These are phyloP conservation scores for Passer montanus DNA, from an alignment of 2,113 vertebrate genomes.

Conservation along the genomic window DNA sequence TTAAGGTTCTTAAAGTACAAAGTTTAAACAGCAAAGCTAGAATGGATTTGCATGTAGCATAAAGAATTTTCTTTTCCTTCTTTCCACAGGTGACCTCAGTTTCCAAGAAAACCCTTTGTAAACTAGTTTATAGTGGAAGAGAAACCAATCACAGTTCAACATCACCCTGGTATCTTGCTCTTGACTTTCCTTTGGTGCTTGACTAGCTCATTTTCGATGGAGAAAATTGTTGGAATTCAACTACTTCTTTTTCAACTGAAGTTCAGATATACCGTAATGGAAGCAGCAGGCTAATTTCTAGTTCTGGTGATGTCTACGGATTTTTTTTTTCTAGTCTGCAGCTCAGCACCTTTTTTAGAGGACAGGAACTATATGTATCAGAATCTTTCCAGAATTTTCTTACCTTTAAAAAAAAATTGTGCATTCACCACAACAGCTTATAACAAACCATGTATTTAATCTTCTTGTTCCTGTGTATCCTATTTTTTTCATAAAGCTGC, in stretches of 20 bases:
- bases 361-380: neutral
- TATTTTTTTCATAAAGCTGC: neutral
- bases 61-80: neutral
- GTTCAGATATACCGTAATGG: neutral
- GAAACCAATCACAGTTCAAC: rapidly evolving
- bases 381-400: neutral
- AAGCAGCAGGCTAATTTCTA: neutral
- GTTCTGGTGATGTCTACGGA: neutral
- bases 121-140: neutral
- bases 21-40: neutral
- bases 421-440: neutral
- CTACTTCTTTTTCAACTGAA: neutral
- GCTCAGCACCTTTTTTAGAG: neutral
- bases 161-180: neutral
- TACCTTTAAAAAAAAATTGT: neutral
- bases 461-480: neutral
- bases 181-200: neutral
- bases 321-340: neutral
- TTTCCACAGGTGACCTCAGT: neutral
- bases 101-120: neutral
- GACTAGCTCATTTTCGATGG: neutral
- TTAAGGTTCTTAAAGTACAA: neutral
- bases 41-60: neutral
- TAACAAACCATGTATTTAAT: neutral
- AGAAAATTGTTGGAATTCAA: neutral